phyloP scores from a whole-genome alignment of 2,113 vertebrate genomes.

The Colaptes auratus region DNA sequence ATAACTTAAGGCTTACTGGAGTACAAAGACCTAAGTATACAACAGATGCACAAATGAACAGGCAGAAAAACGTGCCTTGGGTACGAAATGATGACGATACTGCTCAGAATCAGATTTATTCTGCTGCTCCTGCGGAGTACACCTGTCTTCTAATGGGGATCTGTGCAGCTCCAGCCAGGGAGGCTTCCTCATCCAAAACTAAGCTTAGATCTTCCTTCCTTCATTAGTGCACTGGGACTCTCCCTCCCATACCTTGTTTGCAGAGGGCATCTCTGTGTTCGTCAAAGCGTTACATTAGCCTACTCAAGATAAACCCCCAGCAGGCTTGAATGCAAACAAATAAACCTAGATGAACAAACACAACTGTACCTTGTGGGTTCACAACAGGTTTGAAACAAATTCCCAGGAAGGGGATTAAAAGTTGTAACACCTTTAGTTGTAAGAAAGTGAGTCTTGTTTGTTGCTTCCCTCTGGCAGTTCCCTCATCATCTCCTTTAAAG shows the following conservation, averaged over 20 bases:
- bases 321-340: slow-evolving; percentile 39
- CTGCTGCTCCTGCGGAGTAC: slow-evolving; percentile 61
- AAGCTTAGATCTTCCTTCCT: slow-evolving; percentile 44
- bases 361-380: background rate
- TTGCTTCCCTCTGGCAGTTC: background rate
- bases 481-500: background rate
- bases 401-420: slow-evolving; percentile 13
- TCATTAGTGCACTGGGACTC: background rate
- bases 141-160: slow-evolving; percentile 56
- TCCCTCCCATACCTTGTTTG: background rate
- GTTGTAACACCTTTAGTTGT: background rate
- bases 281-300: background rate
- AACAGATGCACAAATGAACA: slow-evolving; percentile 63
- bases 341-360: slow-evolving; percentile 30
- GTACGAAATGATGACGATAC: slow-evolving; percentile 28
- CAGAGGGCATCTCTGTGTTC: background rate
- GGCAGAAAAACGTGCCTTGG: slow-evolving; percentile 15
- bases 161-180: background rate
- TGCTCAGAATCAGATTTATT: slow-evolving; percentile 49
- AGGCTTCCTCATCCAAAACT: slow-evolving; percentile 41
- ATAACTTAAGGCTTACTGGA: slow-evolving; percentile 63
- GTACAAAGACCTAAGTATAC: slow-evolving; percentile 46
- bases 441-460: background rate
- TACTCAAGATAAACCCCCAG: background rate
- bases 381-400: slow-evolving; percentile 5